These are phyloP conservation scores for Thymallus thymallus DNA, from an alignment of 2,113 vertebrate species.

Conservation along the genomic window DNA sequence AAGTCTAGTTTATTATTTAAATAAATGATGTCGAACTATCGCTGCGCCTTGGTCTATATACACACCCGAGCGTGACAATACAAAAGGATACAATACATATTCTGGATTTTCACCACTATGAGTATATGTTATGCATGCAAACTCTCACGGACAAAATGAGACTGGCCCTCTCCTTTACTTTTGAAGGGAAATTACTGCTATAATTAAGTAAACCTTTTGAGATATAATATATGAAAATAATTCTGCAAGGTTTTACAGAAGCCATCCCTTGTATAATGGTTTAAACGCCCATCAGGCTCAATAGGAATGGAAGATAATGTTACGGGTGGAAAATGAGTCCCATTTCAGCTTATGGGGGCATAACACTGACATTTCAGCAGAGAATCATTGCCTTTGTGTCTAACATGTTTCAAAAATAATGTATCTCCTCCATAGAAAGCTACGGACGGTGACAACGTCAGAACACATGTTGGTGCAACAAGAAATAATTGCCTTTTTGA, in stretches of 20 bases:
- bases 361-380: conserved; percentile 14
- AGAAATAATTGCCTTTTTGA: neutral
- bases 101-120: conserved; percentile 14
- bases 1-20: too few relatives aligned
- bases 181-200: conserved; percentile 35
- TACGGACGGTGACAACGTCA: neutral
- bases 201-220: conserved; percentile 46
- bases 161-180: conserved; percentile 38
- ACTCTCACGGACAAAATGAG: conserved; percentile 33
- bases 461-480: neutral
- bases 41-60: too few relatives aligned
- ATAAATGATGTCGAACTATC: too few relatives aligned
- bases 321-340: conserved; percentile 15
- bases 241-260: conserved; percentile 40
- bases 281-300: conserved; percentile 25
- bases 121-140: conserved; percentile 40
- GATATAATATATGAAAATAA: conserved; percentile 32
- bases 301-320: conserved; percentile 30
- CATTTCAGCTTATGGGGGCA: conserved; percentile 19
- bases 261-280: conserved; percentile 1
- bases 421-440: neutral
- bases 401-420: neutral
- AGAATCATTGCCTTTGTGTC: conserved; percentile 1
- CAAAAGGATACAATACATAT: conserved; percentile 1
- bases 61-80: too few relatives aligned